These are phyloP conservation scores for Paratilapia polleni DNA, from an alignment of 2,113 vertebrate species.

Conservation along the genomic window DNA sequence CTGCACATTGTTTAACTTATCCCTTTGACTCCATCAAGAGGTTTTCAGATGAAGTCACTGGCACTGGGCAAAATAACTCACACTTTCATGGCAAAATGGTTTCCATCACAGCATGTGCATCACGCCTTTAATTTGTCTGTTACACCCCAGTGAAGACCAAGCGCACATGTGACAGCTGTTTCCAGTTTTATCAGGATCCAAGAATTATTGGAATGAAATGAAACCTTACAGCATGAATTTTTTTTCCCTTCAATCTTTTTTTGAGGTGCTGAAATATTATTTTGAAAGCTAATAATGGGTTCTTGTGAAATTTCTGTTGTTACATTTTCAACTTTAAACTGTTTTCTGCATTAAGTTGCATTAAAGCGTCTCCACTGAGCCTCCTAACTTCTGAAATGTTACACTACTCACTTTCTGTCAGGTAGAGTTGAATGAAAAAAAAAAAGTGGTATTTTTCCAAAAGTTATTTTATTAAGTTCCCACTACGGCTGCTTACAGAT, in stretches of 20 bases:
- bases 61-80: constrained; percentile 74
- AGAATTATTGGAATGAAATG: constrained; percentile 61
- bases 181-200: constrained; percentile 57
- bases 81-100: constrained; percentile 80
- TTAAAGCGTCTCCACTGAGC: background rate
- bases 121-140: constrained; percentile 68
- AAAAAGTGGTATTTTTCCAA: constrained; percentile 13
- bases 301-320: constrained; percentile 50
- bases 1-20: constrained; percentile 48
- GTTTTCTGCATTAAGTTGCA: constrained; percentile 14
- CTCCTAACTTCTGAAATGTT: constrained; percentile 9
- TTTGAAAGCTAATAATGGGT: constrained; percentile 65
- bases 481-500: constrained; percentile 11
- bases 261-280: constrained; percentile 48
- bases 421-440: background rate
- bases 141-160: constrained; percentile 57
- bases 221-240: constrained; percentile 45
- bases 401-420: constrained; percentile 6
- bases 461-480: constrained; percentile 47
- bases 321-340: constrained; percentile 41
- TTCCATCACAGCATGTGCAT: constrained; percentile 73
- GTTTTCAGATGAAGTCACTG: constrained; percentile 67
- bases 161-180: constrained; percentile 63
- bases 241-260: constrained; percentile 12
- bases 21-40: constrained; percentile 67